These are phyloP conservation scores for Corythaixoides concolor DNA, from an alignment of 2,113 vertebrate genomes.

Conservation along the genomic window DNA sequence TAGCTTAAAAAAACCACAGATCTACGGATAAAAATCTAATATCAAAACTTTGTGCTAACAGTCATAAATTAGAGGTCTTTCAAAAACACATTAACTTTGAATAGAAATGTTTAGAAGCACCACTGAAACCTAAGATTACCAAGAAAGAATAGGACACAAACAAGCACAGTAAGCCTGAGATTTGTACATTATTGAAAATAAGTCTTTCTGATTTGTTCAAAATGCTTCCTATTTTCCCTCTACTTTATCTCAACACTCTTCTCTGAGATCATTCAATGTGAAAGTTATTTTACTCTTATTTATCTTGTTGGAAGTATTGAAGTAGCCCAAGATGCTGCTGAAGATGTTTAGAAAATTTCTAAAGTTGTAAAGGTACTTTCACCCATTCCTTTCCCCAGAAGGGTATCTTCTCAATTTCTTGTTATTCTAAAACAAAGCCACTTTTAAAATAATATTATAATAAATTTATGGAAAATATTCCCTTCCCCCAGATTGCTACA, in stretches of 20 bases:
- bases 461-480: background rate
- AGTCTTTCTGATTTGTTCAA: background rate
- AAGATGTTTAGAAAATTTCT: background rate
- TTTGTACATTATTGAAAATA: background rate
- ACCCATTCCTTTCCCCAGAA: background rate
- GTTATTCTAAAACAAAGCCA: background rate
- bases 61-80: background rate
- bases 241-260: background rate
- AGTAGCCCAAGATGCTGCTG: background rate
- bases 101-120: background rate
- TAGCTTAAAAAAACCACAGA: background rate
- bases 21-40: background rate
- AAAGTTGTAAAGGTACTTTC: background rate
- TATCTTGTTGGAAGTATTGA: background rate
- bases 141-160: background rate
- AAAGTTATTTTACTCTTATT: background rate
- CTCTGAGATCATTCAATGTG: background rate
- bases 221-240: background rate
- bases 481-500: rapidly evolving
- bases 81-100: background rate
- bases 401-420: background rate
- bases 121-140: background rate
- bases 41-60: background rate
- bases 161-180: background rate
- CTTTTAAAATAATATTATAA: background rate